These are phyloP conservation scores for Coccyzus lansbergi DNA, from an alignment of 2,797 vertebrate genomes.

Conservation along the genomic window DNA sequence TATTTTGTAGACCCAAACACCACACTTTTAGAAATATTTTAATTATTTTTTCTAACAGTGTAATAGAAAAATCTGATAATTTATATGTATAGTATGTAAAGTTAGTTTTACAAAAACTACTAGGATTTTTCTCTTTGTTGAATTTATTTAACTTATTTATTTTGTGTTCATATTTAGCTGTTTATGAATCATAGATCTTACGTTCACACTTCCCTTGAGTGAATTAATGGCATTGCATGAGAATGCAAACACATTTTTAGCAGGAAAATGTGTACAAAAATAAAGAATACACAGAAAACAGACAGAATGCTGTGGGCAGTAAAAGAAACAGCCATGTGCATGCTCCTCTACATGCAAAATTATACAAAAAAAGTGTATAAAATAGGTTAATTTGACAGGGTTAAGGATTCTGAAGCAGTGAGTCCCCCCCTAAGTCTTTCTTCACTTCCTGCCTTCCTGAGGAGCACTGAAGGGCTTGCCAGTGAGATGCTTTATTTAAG, in stretches of 20 bases:
- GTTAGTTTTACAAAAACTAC: conserved; percentile 75
- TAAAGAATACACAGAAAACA: conserved; percentile 5
- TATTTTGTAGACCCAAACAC: conserved; percentile 62
- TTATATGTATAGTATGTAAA: conserved; percentile 82
- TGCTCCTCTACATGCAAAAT: not conserved
- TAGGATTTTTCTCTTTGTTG: conserved; percentile 64
- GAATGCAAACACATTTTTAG: conserved; percentile 36
- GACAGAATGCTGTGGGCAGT: not conserved
- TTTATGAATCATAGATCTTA: conserved; percentile 68
- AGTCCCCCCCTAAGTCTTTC: conserved; percentile 13
- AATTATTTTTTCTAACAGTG: conserved; percentile 73
- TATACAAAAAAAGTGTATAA: not conserved
- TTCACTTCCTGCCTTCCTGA: conserved; percentile 57
- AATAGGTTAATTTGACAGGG: not conserved
- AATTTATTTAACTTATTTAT: conserved; percentile 84
- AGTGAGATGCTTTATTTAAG: conserved; percentile 4
- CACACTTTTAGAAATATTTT: conserved; percentile 69
- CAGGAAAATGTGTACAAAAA: conserved; percentile 21
- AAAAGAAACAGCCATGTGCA: not conserved
- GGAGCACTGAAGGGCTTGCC: conserved; percentile 45
- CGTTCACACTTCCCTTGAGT: conserved; percentile 73
- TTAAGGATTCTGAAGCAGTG: conserved; percentile 10
- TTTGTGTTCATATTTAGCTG: conserved; percentile 73
- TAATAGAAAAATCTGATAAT: conserved; percentile 77
- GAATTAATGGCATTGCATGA: conserved; percentile 57